A percentile compares a stretch with the other conserved stretches of the same genome.
Conservation (phyloP, 2,797 vertebrate species). For the Leptatherina wallacei region DNA sequence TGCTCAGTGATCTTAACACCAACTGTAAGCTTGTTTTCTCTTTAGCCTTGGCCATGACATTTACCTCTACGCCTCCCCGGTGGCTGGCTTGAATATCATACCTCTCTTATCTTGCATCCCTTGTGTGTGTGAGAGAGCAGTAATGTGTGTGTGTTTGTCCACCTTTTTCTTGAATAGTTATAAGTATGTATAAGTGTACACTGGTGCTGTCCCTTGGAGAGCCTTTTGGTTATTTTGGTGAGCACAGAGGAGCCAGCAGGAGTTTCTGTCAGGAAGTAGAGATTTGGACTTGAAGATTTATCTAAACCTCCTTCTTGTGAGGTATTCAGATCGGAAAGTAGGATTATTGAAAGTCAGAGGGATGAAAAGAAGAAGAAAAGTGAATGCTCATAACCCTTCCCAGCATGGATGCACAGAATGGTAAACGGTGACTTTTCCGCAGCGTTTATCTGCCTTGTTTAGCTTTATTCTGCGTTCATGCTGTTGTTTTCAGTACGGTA, state of each 20-base stretch:
- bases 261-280: conserved; percentile 53
- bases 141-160: conserved; percentile 11
- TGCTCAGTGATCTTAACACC: conserved; percentile 71
- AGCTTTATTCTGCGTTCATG: conserved; percentile 47
- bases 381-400: conserved; percentile 55
- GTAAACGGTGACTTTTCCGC: conserved; percentile 52
- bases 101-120: conserved; percentile 63
- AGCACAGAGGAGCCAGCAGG: conserved; percentile 33
- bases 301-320: conserved; percentile 56
- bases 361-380: conserved; percentile 58
- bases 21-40: conserved; percentile 73
- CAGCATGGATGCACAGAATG: conserved; percentile 37
- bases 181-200: conserved; percentile 38
- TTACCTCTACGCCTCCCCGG: conserved; percentile 68
- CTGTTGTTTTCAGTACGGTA: conserved; percentile 17
- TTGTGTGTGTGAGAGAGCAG: conserved; percentile 29
- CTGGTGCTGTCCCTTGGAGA: conserved; percentile 47
- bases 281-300: conserved; percentile 64
- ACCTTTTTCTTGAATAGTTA: conserved; percentile 48
- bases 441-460: conserved; percentile 58
- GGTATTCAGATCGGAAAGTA: conserved; percentile 63
- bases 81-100: conserved; percentile 59
- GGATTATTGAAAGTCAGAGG: conserved; percentile 68
- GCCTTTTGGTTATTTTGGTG: conserved; percentile 26
- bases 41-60: conserved; percentile 79